Conservation (phyloP, 2,113 vertebrate species). For the Macrotis lagotis region DNA sequence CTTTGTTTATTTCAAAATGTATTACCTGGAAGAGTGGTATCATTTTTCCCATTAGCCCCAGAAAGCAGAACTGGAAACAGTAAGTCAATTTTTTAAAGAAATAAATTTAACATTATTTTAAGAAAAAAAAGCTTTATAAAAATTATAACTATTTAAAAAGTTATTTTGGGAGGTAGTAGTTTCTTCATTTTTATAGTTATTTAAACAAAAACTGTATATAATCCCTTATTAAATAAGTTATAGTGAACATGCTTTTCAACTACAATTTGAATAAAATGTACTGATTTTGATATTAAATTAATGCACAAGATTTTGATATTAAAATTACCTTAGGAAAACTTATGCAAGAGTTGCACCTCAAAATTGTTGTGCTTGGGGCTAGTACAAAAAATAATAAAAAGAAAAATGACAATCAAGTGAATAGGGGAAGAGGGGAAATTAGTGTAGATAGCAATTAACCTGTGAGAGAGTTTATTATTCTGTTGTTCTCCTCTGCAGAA, state of each 20-base stretch:
- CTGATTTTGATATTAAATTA: neutral
- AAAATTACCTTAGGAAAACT: neutral
- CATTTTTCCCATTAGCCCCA: no score
- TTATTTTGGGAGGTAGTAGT: neutral
- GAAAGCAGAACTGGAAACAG: neutral
- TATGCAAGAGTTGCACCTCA: neutral
- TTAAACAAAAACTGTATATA: neutral
- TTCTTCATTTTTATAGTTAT: neutral
- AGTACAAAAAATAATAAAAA: neutral
- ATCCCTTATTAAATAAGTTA: neutral
- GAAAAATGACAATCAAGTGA: neutral
- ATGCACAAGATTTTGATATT: neutral
- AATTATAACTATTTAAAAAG: neutral
- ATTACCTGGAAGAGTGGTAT: no score
- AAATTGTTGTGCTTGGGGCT: neutral
- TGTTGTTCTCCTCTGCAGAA: no score
- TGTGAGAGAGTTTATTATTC: neutral
- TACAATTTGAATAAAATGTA: neutral
- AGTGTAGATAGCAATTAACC: neutral
- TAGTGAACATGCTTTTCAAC: neutral
- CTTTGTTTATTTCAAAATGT: no score
- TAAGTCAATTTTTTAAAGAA: neutral
- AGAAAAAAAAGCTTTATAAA: neutral
- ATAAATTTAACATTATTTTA: neutral
- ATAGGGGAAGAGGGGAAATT: neutral